phyloP scores from a whole-genome alignment of 2,797 vertebrate genomes.

The Triplophysa yarkandensis region DNA sequence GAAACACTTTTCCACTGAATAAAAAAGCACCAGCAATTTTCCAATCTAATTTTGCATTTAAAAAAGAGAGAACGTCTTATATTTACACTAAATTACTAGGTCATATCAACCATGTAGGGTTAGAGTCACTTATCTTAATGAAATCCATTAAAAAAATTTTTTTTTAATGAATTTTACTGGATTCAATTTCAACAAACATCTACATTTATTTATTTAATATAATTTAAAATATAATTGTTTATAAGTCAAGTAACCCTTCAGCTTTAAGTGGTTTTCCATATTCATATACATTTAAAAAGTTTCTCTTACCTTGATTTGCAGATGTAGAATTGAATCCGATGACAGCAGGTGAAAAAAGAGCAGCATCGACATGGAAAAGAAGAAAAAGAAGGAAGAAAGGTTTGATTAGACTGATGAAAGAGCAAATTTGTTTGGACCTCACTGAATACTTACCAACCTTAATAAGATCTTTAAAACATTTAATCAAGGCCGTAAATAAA shows the following conservation, averaged over 20 bases:
- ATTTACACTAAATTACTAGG: no score
- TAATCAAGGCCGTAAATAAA: background rate
- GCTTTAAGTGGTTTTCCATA: no score
- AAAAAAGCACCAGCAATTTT: background rate
- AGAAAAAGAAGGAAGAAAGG: slow-evolving; percentile 51
- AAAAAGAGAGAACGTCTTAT: no score
- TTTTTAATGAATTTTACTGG: no score
- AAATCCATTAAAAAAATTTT: no score
- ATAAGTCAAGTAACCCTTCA: no score
- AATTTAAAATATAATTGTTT: no score
- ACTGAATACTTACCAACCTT: slow-evolving; percentile 68
- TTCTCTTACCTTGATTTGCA: slow-evolving; percentile 78
- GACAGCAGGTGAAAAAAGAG: slow-evolving; percentile 21
- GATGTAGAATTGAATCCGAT: slow-evolving; percentile 51
- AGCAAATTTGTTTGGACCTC: slow-evolving; percentile 45
- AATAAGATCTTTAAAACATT: background rate
- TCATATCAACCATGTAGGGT: no score
- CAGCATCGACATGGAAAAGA: slow-evolving; percentile 69
- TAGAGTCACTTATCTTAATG: no score
- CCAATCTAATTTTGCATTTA: no score
- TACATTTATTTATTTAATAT: no score
- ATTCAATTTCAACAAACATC: no score
- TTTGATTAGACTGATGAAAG: slow-evolving; percentile 64
- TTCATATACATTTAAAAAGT: background rate
- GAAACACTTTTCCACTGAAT: background rate